Percentiles rank a stretch among this genome's conserved stretches.
phyloP scores from a whole-genome alignment of 2,888 invertebrate species.

The Harpagoxenus sublaevis region DNA sequence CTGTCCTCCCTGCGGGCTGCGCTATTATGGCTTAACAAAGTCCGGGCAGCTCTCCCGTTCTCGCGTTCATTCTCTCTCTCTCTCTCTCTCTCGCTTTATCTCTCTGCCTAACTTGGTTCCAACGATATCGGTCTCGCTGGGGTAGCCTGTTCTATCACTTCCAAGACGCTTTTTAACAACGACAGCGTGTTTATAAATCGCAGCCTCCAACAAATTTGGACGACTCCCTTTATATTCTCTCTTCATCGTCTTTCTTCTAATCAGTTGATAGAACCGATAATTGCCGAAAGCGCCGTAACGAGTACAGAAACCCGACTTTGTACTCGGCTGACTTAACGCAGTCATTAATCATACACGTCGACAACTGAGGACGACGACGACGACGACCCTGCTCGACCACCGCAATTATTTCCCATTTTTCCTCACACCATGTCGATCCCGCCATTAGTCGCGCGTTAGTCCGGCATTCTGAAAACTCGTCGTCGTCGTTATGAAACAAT shows the following conservation, averaged over 20 bases:
- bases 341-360: conserved; percentile 71
- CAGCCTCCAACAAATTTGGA: conserved; percentile 70
- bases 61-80: conserved; percentile 32
- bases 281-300: conserved; percentile 68
- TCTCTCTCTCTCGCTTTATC: conserved; percentile 31
- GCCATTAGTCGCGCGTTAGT: conserved; percentile 60
- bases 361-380: conserved; percentile 49
- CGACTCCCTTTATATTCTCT: conserved; percentile 12
- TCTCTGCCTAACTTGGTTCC: conserved; percentile 45
- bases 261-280: conserved; percentile 62
- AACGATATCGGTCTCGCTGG: conserved; percentile 58
- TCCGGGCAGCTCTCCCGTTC: conserved; percentile 70
- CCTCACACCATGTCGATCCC: conserved; percentile 9
- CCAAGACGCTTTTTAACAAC: conserved; percentile 68
- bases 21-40: conserved; percentile 84
- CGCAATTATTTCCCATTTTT: conserved; percentile 69
- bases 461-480: conserved; percentile 53
- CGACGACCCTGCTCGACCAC: conserved; percentile 49
- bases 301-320: conserved; percentile 41
- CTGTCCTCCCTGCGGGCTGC: conserved; percentile 77
- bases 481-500: conserved; percentile 52
- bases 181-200: conserved; percentile 55
- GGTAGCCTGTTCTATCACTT: conserved; percentile 69
- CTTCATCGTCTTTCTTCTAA: conserved; percentile 35
- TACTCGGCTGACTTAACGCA: conserved; percentile 64